Base-by-base conservation (phyloP, 2,888 invertebrate species). In the Polietes domitor region DNA sequence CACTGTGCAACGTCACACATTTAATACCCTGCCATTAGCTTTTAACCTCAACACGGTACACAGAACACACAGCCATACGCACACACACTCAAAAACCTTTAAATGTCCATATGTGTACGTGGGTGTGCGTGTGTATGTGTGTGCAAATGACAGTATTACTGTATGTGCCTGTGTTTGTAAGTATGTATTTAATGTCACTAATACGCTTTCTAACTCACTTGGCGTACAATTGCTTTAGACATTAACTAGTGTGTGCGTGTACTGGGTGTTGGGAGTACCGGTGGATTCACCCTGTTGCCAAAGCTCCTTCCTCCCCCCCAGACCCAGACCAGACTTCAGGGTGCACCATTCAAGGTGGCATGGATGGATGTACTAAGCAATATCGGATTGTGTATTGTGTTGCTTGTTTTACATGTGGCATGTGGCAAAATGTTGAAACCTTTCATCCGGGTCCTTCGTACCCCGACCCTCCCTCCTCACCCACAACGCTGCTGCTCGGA, bases 1-100 rank as follows among this genome's bases (percentile, higher is more conserved):
- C 63, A 63, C 28, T 28, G 32, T 37, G 17, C 63, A 6, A 12
- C 10, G 17, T 32, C 32, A 32, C 32, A 63, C n/a, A 80, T 63
- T 63, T 77, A 83, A 80, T 80, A 71, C 32, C 75, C 21, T 50
- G 63, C 77, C 83, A 83, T 83, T 77, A 83, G 83, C 83, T 83
- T 83, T 77, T 80, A 80, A 77, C 83, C 83, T 83, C 63, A 32
- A 80, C 15, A 21, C 61, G 58, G 19, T 9, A 28, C 58, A 58
- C 58, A 24, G 2, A 53, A 19, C 55, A 55, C 24, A 55, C 19
- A 55, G 2, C 2, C 28, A 58, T 12, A 28, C 58, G 15, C 58
- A 0, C 32, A 63, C 28, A 63, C 32, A 63, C 32, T 9, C 28
- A 17, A 0, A 63, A n/a, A 63, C 63, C 17, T 17, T 63, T 63